Base-by-base conservation (phyloP, 2,888 invertebrate species). In the Andrena flavipes region DNA sequence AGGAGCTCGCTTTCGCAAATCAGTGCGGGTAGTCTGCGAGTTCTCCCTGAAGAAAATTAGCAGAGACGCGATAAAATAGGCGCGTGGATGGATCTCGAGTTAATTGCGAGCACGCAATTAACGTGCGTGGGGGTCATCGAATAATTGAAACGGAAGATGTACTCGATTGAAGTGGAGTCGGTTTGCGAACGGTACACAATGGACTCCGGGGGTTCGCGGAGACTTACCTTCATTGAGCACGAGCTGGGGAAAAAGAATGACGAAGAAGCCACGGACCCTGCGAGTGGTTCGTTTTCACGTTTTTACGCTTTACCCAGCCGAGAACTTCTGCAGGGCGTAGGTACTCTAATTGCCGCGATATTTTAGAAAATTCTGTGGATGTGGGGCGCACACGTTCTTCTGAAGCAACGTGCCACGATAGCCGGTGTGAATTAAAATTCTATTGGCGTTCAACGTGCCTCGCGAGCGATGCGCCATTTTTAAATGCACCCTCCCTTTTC, bases 331-430 rank as follows among this genome's bases (percentile, higher is more conserved):
- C 42, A 13, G 42, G 42, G 42, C 4, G 42, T 42, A 42, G 42
- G 20, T 20, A 51, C 30, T 49, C 30, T 80, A 76, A 80, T 76
- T 76, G 64, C 78, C 13, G 76, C 6, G 20, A 76, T 76, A 76
- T 80, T 79, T 76, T 51, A 42, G 51, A 49, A 29, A 65, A 59
- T 35, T 54, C 16, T 26, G n/a, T 1, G 33, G 35, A 26, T 20
- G 10, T 42, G 20, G 51, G 13, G 48, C 10, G 16, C 0, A 2
- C n/a, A 8, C 51, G 56, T 56, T 56, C 26, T 26, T 26, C n/a
- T 16, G 6, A n/a, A n/a, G 3, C 7, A 13, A 23, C 10, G 60
- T 4, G 26, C 29, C 16, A 8, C 51, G 26, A 13, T n/a, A 10
- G 33, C 26, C 6, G 23, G n/a, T 63, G n/a, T 13, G 35, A 33